These are phyloP conservation scores for Sinosuthora webbiana DNA, from an alignment of 2,113 vertebrate species.

Conservation along the genomic window DNA sequence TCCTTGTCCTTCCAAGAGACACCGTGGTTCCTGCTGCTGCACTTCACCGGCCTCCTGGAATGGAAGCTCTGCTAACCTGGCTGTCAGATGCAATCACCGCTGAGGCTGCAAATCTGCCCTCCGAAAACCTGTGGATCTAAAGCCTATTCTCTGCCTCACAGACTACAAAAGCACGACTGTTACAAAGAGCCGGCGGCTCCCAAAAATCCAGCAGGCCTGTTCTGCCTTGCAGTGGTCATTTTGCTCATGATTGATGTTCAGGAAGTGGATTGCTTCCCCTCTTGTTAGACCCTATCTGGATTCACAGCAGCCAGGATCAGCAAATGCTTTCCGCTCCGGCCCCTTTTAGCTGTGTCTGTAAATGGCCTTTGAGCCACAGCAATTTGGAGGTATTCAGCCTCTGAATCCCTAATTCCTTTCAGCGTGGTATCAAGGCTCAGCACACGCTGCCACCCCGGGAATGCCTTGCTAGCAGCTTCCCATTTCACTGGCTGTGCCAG, in stretches of 20 bases:
- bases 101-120: neutral
- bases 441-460: constrained; percentile 57
- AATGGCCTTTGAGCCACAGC: constrained; percentile 55
- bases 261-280: constrained; percentile 67
- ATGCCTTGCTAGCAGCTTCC: constrained; percentile 66
- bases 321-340: constrained; percentile 30
- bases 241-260: constrained; percentile 48
- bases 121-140: neutral
- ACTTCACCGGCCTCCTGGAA: neutral
- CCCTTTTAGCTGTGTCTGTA: constrained; percentile 34
- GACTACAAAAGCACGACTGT: constrained; percentile 47
- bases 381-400: constrained; percentile 51
- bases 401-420: constrained; percentile 62
- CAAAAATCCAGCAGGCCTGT: neutral
- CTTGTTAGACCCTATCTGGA: constrained; percentile 48
- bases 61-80: constrained; percentile 12
- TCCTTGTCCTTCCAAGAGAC: neutral
- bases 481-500: constrained; percentile 35
- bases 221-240: constrained; percentile 48
- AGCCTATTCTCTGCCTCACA: neutral
- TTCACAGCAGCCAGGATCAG: constrained; percentile 48
- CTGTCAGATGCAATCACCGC: constrained; percentile 1
- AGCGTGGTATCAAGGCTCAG: constrained; percentile 48
- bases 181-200: neutral
- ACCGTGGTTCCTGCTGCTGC: neutral